Base-by-base conservation (phyloP, 1,140 invertebrate species). In the Manduca sexta region DNA sequence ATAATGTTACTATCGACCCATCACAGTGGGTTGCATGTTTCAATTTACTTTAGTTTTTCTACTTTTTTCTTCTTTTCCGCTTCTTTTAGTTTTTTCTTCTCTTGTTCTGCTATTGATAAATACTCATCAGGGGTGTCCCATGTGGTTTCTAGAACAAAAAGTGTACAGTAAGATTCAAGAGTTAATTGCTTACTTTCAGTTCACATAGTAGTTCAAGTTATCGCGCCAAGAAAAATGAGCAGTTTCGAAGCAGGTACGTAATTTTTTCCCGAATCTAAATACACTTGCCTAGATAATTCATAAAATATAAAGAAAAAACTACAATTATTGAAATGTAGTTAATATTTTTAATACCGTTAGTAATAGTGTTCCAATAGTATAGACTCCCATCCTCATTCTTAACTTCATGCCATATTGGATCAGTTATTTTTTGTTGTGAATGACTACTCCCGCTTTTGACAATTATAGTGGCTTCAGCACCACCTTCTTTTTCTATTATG, bases 321-420 rank as follows among this genome's bases (percentile, higher is more conserved):
- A n/a, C 13, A 11, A 12, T 35, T 4, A 35, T 35, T 35, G 5
- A 35, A n/a, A n/a, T n/a, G n/a, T 13, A 29, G 17, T 1, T 18
- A 26, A 39, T 39, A 35, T 41, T 15, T 34, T 48, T 5, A 26
- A 34, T 63, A 82, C 93, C 93, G 86, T 92, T 91, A n/a, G 93
- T 94, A 47, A 90, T 79, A 34, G 87, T 90, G 69, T 95, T 91
- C 92, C 93, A 95, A 60, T 92, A 95, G 70, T 95, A 95, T 11
- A 88, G 88, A 49, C 89, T 88, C 26, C 92, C 93, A 69, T 93
- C 90, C 40, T 91, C 89, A 54, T 89, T 88, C 44, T 88, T 89
- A 0, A 91, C 89, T 79, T 95, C 92, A 63, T 91, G 89, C 94
- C 94, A 94, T 12, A 69, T 45, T 4, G 68, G 63, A 16, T 45